Evolutionary conservation across 2,113 vertebrate species (phyloP).

Genomic region (Willisornis vidua): DNA sequence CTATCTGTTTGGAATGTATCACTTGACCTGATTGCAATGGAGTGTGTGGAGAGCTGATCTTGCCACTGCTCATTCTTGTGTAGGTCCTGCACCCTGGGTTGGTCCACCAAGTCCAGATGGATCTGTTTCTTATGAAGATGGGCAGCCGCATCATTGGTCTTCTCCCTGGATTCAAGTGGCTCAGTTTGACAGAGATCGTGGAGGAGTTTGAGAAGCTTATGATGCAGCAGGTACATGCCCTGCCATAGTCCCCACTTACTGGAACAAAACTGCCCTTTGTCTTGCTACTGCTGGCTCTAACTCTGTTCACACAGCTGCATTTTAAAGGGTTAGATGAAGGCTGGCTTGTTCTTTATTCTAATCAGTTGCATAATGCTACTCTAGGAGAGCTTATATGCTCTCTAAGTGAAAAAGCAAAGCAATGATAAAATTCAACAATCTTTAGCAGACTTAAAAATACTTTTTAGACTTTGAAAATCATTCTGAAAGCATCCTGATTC

Average conservation of each 20-base stretch:
- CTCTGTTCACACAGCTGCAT: neutral
- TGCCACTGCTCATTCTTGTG: neutral
- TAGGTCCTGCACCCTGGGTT: constrained; percentile 94
- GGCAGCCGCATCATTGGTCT: constrained; percentile 84
- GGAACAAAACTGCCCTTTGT: neutral
- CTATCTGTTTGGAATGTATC: neutral
- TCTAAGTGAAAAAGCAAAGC: neutral
- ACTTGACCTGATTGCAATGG: neutral
- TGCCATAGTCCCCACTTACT: neutral
- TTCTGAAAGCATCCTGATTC: neutral
- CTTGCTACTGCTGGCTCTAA: neutral
- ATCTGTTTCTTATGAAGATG: constrained; percentile 89
- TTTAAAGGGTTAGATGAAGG: neutral
- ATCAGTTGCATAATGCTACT: neutral
- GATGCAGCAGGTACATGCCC: constrained; percentile 86
- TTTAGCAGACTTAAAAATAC: neutral
- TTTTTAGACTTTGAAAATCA: neutral
- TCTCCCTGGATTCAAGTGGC: constrained; percentile 92
- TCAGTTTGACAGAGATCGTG: constrained; percentile 90
- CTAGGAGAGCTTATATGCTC: neutral
- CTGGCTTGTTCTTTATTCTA: neutral
- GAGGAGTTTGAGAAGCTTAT: constrained; percentile 96
- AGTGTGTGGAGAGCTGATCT: neutral
- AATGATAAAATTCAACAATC: neutral
- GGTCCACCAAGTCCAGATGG: constrained; percentile 85